phyloP scores from a whole-genome alignment of 2,888 invertebrate species.

The Agrotis segetum region DNA sequence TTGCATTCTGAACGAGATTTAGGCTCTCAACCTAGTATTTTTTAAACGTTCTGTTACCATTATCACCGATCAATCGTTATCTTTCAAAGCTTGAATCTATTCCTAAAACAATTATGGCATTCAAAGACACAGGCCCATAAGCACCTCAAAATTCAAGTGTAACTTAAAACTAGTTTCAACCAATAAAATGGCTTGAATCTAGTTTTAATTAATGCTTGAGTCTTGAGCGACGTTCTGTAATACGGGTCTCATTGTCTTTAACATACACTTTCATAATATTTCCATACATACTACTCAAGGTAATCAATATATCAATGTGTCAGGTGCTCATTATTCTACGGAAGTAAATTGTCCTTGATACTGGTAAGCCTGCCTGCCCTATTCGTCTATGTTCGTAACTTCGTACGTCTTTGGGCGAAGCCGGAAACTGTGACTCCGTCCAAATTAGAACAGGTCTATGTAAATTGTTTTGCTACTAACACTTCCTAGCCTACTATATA shows the following conservation, averaged over 20 bases:
- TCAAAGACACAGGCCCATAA: too few species aligned
- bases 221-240: too few species aligned
- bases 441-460: conserved; percentile 8
- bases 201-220: too few species aligned
- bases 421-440: conserved; percentile 18
- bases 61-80: too few species aligned
- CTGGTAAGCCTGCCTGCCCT: background rate
- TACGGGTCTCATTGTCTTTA: too few species aligned
- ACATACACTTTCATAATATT: too few species aligned
- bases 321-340: conserved; percentile 37
- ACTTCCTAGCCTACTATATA: conserved; percentile 29
- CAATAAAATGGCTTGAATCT: too few species aligned
- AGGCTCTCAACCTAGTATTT: too few species aligned
- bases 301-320: conserved; percentile 3
- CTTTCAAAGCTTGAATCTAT: background rate
- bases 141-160: too few species aligned
- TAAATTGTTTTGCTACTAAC: conserved; percentile 8
- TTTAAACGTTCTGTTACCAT: too few species aligned
- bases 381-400: conserved; percentile 1
- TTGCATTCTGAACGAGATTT: background rate
- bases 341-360: conserved; percentile 28
- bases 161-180: too few species aligned
- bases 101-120: background rate
- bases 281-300: conserved; percentile 14
- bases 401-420: background rate